phyloP scores from a whole-genome alignment of 2,888 invertebrate genomes.

The Panorpa germanica region DNA sequence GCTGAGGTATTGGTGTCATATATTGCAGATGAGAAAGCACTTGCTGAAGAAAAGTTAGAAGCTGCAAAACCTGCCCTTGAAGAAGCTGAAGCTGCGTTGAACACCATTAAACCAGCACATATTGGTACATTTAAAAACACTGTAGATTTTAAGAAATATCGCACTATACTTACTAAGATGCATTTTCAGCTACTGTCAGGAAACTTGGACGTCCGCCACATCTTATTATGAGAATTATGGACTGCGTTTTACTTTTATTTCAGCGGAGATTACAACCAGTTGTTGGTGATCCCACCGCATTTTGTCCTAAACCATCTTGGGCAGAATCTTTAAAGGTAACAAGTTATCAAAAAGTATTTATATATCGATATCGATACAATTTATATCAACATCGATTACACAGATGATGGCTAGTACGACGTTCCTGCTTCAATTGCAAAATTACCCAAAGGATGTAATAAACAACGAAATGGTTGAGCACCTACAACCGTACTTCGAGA shows the following conservation, averaged over 20 bases:
- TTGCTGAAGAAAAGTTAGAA: conserved; percentile 83
- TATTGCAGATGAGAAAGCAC: conserved; percentile 76
- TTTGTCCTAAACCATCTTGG: conserved; percentile 91
- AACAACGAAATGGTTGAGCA: conserved; percentile 95
- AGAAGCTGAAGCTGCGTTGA: conserved; percentile 86
- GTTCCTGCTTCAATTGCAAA: conserved; percentile 77
- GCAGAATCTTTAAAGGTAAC: conserved; percentile 76
- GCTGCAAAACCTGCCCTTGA: conserved; percentile 90
- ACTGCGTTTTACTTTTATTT: conserved; percentile 83
- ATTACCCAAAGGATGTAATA: conserved; percentile 90
- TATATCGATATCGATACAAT: conserved; percentile 4
- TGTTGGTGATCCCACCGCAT: conserved; percentile 58
- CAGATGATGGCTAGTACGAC: conserved; percentile 89
- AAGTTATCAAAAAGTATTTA: conserved; percentile 3
- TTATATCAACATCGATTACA: conserved; percentile 1
- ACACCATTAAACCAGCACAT: conserved; percentile 92
- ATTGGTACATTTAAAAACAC: no score
- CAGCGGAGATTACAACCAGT: conserved; percentile 73
- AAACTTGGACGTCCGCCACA: conserved; percentile 92
- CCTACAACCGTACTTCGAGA: conserved; percentile 75
- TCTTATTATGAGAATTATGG: conserved; percentile 96
- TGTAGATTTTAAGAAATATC: no score
- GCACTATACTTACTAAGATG: no score
- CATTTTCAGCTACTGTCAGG: conserved; percentile 82
- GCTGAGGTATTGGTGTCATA: conserved; percentile 75